Base-by-base conservation (phyloP, 2,888 invertebrate genomes). In the Drosophila kuntzei region DNA sequence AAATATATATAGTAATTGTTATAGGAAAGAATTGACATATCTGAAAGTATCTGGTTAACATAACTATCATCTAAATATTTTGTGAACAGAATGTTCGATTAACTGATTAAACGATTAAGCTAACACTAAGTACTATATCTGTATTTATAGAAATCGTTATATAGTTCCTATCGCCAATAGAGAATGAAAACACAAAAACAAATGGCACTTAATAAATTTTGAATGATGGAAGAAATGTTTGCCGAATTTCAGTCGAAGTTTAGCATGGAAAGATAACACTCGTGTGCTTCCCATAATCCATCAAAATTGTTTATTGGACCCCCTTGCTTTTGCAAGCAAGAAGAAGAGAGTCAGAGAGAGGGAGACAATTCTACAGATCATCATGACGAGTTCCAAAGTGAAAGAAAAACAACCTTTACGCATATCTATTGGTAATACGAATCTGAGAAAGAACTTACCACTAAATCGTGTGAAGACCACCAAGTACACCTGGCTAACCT, bases 401-500 rank as follows among this genome's bases (percentile, higher is more conserved):
- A 50, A 32, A 6, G 62, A 37, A 2, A 43, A 29, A 27, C 29
- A 55, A 3, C 70, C 88, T 0, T 11, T 85, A 25, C 67, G 67
- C 39, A 82, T 83, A 34, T 2, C 44, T 11, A 79, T 83, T 20
- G 86, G 71, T 1, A 32, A 60, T 47, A 12, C 14, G 0, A 32
- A 29, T 29, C 25, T 9, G 12, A 5, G 20, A 1, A 71, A 60
- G 37, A 54, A 54, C 1, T 3, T 9, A 1, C 49, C 51, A 5
- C 67, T 80, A 3, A 94, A 94, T 90, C 93, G 93, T 65, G 94
- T 94, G 65, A 93, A 93, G 84, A 94, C 94, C 0, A 94, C 95
- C 58, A 95, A 97, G 94, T 97, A 97, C 90, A 95, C 96, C 12
- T 71, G 95, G 74, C 94, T 95, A 91, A 95, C 94, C 90, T 97